Conservation (phyloP, 2,113 vertebrate species). For the Rhinolophus sinicus region DNA sequence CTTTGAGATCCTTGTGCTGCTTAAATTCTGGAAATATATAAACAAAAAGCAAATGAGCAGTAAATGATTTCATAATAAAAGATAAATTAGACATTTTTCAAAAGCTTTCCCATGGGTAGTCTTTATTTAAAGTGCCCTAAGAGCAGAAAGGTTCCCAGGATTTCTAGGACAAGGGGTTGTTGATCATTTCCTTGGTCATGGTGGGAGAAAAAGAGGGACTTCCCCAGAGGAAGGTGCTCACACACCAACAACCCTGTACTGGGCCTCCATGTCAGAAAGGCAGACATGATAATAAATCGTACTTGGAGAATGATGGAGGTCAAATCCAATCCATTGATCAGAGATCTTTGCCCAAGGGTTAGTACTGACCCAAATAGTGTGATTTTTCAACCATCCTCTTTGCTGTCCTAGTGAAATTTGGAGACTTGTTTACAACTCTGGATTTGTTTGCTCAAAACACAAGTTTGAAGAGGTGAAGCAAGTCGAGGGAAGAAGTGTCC, state of each 20-base stretch:
- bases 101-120: conserved; percentile 4
- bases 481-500: background rate
- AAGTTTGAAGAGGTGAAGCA: background rate
- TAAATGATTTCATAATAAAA: conserved; percentile 29
- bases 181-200: background rate
- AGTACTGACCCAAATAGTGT: background rate
- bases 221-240: background rate
- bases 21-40: conserved; percentile 43
- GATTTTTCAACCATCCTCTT: background rate
- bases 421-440: background rate
- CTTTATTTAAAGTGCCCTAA: conserved; percentile 49
- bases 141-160: background rate
- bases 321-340: background rate
- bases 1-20: background rate
- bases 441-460: background rate
- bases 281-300: background rate
- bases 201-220: background rate
- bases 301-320: background rate
- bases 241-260: background rate
- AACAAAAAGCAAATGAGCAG: background rate
- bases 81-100: conserved; percentile 29
- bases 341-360: background rate
- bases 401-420: background rate
- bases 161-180: background rate
- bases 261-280: background rate